Evolutionary conservation across 2,113 vertebrate species (phyloP), one percentile per base, ranked within the genome.

Genomic region (Hippocampus abdominalis): DNA sequence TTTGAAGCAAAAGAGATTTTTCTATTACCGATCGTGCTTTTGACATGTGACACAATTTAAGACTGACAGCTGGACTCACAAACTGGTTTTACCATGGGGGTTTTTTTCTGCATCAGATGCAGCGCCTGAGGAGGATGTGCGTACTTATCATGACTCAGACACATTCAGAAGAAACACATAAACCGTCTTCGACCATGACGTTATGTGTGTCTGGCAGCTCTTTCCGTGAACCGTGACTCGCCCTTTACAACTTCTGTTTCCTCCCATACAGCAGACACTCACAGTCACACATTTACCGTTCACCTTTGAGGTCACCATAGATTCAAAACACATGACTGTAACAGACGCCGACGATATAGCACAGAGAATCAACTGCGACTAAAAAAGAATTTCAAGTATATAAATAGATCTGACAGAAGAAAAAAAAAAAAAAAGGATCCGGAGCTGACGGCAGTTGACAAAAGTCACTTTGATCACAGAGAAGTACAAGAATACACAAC

Each of bases 141-240:
- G 72, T 32, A 32, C 21, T 46, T 64, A 46, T 81, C 27, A 51
- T 79, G 69, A 84, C 73, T 75, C 74, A 83, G 66, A 70, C 60
- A 74, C 68, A 15, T 51, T 11, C 18, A 70, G 0, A 20, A 25
- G 40, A 27, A 70, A 53, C 62, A 73, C 67, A 67, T 66, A 77
- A 77, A 76, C 62, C 53, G 48, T 76, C 76, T 68, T 69, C 54
- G 64, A 25, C 57, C 64, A 75, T 70, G 75, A 81, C 77, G 75
- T 83, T 83, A 51, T 73, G 44, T 59, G 25, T 71, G 66, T 81
- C 71, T 84, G 78, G 71, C 51, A 42, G 59, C 25, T 65, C 73
- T 72, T 75, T 60, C 62, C 72, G 57, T 61, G 10, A 64, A 76
- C 69, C 59, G 6, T 77, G 74, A 85, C 60, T 76, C 76, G 80